phyloP scores from a whole-genome alignment of 2,888 invertebrate species.

The Camptogramma bilineatum region DNA sequence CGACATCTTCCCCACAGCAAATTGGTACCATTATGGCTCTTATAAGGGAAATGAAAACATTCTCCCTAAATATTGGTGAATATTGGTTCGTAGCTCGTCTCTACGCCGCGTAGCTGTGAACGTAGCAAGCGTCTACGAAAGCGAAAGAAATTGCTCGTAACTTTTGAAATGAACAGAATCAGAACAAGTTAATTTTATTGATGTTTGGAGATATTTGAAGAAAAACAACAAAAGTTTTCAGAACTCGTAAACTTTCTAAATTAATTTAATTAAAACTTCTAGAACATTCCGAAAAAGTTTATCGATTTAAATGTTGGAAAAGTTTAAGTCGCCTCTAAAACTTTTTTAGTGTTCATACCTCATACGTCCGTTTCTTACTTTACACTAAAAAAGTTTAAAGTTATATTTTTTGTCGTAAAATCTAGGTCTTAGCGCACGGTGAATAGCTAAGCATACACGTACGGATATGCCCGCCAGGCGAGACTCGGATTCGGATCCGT shows the following conservation, averaged over 20 bases:
- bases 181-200: not conserved
- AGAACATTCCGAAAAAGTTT: not conserved
- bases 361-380: too few species aligned
- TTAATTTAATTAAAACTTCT: not conserved
- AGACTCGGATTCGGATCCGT: too few species aligned
- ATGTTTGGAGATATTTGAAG: too few species aligned
- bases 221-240: not conserved
- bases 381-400: too few species aligned
- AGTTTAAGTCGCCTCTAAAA: too few species aligned
- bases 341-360: too few species aligned
- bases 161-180: not conserved
- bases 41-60: conserved; percentile 4
- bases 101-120: conserved; percentile 18
- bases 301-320: not conserved
- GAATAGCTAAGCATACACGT: too few species aligned
- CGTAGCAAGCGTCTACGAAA: conserved; percentile 23
- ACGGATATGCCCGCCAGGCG: too few species aligned
- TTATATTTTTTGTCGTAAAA: too few species aligned
- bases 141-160: not conserved
- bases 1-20: not conserved
- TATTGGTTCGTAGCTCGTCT: conserved; percentile 12
- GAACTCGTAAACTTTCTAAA: not conserved
- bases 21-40: not conserved
- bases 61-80: not conserved
- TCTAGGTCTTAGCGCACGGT: too few species aligned